A percentile compares a stretch with the other conserved stretches of the same genome.
Evolutionary conservation across 2,113 vertebrate genomes (phyloP).

Genomic region (Bothrops jararaca): DNA sequence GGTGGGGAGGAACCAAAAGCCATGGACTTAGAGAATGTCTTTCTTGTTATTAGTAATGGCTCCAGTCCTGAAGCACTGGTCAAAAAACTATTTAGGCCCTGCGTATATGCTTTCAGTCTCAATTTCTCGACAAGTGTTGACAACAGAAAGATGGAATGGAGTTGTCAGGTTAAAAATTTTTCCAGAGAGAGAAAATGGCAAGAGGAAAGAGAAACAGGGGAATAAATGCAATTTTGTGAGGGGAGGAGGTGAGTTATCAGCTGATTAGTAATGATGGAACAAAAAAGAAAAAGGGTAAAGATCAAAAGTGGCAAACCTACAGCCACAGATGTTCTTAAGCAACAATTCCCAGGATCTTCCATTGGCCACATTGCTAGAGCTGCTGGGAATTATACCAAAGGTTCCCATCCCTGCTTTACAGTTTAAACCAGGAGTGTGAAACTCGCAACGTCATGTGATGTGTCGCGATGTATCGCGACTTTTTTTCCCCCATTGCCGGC

Average conservation of each 20-base stretch:
- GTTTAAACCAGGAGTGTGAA: not conserved
- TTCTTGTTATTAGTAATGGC: not conserved
- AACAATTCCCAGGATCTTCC: not conserved
- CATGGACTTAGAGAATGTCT: too few species aligned
- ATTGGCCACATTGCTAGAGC: not conserved
- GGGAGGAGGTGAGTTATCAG: not conserved
- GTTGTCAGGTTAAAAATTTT: not conserved
- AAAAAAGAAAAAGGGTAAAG: not conserved
- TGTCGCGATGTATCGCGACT: too few species aligned
- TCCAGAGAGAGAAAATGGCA: not conserved
- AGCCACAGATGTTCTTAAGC: not conserved
- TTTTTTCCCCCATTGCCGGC: too few species aligned
- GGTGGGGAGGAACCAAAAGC: not conserved
- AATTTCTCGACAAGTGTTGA: not conserved
- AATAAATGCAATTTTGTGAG: not conserved
- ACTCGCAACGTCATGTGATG: too few species aligned
- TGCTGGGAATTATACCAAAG: not conserved
- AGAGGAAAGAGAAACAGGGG: not conserved
- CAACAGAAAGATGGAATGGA: not conserved
- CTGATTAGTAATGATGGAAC: not conserved
- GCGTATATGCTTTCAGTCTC: not conserved
- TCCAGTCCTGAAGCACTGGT: not conserved
- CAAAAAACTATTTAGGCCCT: not conserved
- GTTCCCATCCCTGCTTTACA: not conserved
- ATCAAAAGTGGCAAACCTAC: not conserved